Conservation (phyloP, 2,888 invertebrate species). For the Perizoma affinitatum region DNA sequence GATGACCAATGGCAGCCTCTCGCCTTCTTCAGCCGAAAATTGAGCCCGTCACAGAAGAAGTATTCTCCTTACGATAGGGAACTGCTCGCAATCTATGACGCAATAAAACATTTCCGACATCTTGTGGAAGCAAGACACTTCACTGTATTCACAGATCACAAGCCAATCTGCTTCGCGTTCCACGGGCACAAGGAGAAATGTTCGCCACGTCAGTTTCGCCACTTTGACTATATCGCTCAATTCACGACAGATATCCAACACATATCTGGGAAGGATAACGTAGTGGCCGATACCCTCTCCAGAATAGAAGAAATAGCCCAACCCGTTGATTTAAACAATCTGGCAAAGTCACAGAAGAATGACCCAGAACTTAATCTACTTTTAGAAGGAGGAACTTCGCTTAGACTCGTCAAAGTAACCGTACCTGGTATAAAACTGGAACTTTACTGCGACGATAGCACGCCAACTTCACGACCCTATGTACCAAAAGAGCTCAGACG, state of each 20-base stretch:
- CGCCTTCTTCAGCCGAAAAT: no score
- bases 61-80: constrained; percentile 1
- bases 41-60: no score
- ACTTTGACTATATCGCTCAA: constrained; percentile 3
- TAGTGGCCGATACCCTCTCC: constrained; percentile 1
- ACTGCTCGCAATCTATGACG: constrained; percentile 6
- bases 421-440: no score
- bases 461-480: no score
- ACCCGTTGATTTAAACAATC: no score
- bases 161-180: constrained; percentile 4
- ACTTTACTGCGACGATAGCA: no score
- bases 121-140: constrained; percentile 6
- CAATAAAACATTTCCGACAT: constrained; percentile 4
- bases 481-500: no score
- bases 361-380: no score
- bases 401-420: no score
- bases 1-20: not conserved
- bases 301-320: not conserved
- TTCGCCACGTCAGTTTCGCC: constrained; percentile 1
- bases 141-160: constrained; percentile 3
- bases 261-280: constrained; percentile 1
- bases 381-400: no score
- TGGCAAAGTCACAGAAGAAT: no score
- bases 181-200: not conserved
- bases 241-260: constrained; percentile 1